phyloP scores from a whole-genome alignment of 2,888 invertebrate genomes.

The Morinoia aosen region DNA sequence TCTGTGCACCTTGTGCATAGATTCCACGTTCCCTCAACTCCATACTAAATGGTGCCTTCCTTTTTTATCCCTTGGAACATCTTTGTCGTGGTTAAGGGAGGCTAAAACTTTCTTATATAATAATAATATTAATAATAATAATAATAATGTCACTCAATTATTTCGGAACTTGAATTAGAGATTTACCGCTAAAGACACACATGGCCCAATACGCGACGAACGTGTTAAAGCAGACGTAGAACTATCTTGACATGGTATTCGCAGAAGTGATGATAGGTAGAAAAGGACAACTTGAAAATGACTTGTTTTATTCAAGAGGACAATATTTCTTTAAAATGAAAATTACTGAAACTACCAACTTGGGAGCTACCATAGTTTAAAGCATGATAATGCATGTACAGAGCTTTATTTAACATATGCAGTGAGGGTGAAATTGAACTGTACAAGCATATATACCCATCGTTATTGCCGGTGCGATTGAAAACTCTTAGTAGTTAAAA shows the following conservation, averaged over 20 bases:
- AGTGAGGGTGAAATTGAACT: neutral
- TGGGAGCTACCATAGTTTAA: neutral
- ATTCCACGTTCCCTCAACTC: too few relatives aligned
- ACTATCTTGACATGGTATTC: neutral
- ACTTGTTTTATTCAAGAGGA: neutral
- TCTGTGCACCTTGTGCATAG: too few relatives aligned
- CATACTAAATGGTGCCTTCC: too few relatives aligned
- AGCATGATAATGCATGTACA: neutral
- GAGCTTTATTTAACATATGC: neutral
- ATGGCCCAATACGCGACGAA: too few relatives aligned
- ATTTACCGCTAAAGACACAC: too few relatives aligned
- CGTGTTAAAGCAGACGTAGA: neutral
- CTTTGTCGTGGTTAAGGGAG: too few relatives aligned
- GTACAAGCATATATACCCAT: neutral
- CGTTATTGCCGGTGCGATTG: neutral
- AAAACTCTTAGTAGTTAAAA: neutral
- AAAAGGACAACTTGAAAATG: neutral
- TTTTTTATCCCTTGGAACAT: too few relatives aligned
- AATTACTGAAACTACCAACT: neutral
- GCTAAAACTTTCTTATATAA: too few relatives aligned
- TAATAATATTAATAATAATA: too few relatives aligned
- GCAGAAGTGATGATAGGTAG: neutral
- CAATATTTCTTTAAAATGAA: neutral
- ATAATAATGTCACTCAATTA: too few relatives aligned
- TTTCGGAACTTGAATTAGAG: too few relatives aligned